These are phyloP conservation scores for Monochamus alternatus DNA, from an alignment of 2,888 invertebrate genomes.

Conservation along the genomic window DNA sequence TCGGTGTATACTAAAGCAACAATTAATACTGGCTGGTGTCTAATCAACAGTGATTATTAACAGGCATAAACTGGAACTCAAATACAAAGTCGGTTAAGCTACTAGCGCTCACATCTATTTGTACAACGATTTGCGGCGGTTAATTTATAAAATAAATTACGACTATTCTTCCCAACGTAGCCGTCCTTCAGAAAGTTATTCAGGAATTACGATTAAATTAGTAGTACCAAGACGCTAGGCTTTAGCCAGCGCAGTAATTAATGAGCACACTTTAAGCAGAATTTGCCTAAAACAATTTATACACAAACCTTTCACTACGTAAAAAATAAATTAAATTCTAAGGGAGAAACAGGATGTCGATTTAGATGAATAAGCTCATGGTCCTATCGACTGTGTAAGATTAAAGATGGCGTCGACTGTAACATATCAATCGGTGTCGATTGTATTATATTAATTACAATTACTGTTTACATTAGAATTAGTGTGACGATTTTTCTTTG, in stretches of 20 bases:
- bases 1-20: not conserved
- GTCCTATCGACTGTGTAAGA: no score
- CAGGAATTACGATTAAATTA: not conserved
- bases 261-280: not conserved
- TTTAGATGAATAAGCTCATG: no score
- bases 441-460: no score
- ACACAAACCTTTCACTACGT: no score
- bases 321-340: no score
- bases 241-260: not conserved
- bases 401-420: no score
- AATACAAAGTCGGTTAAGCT: not conserved
- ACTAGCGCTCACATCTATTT: not conserved
- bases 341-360: no score
- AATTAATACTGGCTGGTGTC: not conserved
- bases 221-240: not conserved
- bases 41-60: not conserved
- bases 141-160: not conserved
- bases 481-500: no score
- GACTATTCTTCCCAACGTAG: not conserved
- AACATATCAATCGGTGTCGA: no score
- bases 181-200: not conserved
- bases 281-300: no score
- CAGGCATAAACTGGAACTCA: not conserved
- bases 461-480: no score
- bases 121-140: not conserved